Evolutionary conservation across 1,140 invertebrate species (phyloP).

Genomic region (Myzus persicae): DNA sequence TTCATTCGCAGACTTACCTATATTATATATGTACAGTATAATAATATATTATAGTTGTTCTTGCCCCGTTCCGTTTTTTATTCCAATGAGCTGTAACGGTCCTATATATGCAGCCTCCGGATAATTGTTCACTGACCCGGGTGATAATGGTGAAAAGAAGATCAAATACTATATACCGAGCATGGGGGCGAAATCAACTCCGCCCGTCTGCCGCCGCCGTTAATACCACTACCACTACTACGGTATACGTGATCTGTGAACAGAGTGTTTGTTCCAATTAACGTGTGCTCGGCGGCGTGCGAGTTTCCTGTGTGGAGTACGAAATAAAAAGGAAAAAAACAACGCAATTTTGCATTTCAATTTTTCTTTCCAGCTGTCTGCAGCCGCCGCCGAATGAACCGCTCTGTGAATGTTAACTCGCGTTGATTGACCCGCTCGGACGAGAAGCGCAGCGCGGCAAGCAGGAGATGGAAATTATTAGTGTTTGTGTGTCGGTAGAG

Average conservation of each 20-base stretch:
- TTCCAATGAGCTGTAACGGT: background rate
- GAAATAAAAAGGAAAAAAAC: background rate
- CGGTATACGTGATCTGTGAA: conserved; percentile 38
- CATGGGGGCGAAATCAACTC: background rate
- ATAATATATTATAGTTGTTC: background rate
- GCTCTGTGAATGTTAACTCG: conserved; percentile 9
- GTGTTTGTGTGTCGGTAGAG: background rate
- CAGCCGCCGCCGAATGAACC: background rate
- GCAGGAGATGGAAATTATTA: conserved; percentile 7
- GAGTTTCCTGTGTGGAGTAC: background rate
- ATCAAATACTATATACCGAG: background rate
- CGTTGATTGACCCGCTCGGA: background rate
- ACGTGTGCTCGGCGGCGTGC: conserved; percentile 25
- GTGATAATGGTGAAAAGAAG: conserved; percentile 5
- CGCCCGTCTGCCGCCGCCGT: background rate
- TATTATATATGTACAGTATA: background rate
- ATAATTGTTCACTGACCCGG: conserved; percentile 39
- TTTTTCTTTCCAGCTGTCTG: conserved; percentile 19
- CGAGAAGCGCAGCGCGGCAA: background rate
- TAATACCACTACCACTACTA: background rate
- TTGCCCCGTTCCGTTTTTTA: background rate
- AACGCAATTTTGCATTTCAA: conserved; percentile 30
- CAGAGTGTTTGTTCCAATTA: conserved; percentile 54
- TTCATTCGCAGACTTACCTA: background rate
- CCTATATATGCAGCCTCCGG: background rate